Conservation (phyloP, 1,140 invertebrate species). For the Anagrus nilaparvatae region DNA sequence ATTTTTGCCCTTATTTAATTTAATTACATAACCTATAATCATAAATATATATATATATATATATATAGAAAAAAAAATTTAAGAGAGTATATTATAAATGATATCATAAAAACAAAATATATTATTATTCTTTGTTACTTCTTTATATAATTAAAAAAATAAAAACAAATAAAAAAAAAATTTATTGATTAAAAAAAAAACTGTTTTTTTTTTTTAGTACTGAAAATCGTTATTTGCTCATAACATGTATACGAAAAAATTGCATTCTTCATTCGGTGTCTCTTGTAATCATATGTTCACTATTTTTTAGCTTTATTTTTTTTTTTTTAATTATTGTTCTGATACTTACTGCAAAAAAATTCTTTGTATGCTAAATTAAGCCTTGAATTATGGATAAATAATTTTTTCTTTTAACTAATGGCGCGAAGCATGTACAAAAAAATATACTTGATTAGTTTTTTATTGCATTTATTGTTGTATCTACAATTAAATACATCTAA, state of each 20-base stretch:
- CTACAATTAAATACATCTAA: too few species aligned
- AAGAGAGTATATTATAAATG: constrained; percentile 27
- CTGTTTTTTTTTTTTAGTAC: constrained; percentile 25
- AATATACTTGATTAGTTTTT: too few species aligned
- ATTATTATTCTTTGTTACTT: constrained; percentile 44
- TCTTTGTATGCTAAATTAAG: too few species aligned
- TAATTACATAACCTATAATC: too few species aligned
- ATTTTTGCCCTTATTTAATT: too few species aligned
- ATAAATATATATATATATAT: constrained; percentile 28
- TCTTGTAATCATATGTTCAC: constrained; percentile 6
- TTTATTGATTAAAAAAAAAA: constrained; percentile 36
- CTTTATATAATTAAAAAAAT: constrained; percentile 43
- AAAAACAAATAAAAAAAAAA: too few species aligned
- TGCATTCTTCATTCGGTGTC: constrained; percentile 12
- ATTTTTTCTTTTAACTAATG: too few species aligned
- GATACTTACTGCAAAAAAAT: too few species aligned
- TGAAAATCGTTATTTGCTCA: constrained; percentile 6
- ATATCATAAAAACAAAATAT: constrained; percentile 43
- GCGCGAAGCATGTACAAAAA: too few species aligned
- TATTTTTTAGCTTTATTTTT: background rate
- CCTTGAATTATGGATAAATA: too few species aligned
- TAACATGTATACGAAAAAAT: constrained; percentile 10
- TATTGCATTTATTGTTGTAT: too few species aligned
- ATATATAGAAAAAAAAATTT: constrained; percentile 19
- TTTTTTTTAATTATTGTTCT: background rate